phyloP scores from a whole-genome alignment of 2,888 invertebrate species.

The Andricus curvator region DNA sequence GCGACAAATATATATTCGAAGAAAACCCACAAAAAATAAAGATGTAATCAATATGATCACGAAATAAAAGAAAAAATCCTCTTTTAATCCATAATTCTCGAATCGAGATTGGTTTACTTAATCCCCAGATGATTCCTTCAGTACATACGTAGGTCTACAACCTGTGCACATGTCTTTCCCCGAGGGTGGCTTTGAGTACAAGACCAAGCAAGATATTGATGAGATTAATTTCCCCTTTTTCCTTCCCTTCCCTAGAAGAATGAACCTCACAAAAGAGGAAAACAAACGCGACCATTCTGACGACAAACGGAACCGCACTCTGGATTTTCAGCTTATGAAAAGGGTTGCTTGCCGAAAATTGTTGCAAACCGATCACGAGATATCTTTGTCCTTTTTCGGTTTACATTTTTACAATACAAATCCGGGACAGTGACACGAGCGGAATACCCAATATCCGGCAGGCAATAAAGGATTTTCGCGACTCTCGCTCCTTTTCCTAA shows the following conservation, averaged over 20 bases:
- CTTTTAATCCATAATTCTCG: neutral
- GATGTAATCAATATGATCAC: neutral
- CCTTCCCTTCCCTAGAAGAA: neutral
- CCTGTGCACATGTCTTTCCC: neutral
- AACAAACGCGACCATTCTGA: conserved; percentile 35
- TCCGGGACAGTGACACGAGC: conserved; percentile 63
- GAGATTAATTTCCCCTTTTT: conserved; percentile 36
- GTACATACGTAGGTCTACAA: neutral
- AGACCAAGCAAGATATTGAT: conserved; percentile 21
- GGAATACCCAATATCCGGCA: conserved; percentile 42
- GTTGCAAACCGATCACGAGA: conserved; percentile 52
- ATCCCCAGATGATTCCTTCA: neutral
- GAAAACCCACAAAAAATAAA: too few species aligned
- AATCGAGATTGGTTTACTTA: neutral
- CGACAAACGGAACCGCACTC: conserved; percentile 42
- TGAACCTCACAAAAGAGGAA: conserved; percentile 40
- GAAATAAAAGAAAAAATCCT: neutral
- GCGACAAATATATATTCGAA: too few species aligned
- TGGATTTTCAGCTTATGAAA: conserved; percentile 47
- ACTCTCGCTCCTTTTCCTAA: conserved; percentile 47
- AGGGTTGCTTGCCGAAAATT: conserved; percentile 52
- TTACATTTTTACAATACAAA: conserved; percentile 62
- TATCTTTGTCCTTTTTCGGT: conserved; percentile 53
- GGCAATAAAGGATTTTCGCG: conserved; percentile 56
- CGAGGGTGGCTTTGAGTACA: conserved; percentile 21